Conservation (phyloP, 2,797 vertebrate genomes). For the Thaleichthys pacificus region DNA sequence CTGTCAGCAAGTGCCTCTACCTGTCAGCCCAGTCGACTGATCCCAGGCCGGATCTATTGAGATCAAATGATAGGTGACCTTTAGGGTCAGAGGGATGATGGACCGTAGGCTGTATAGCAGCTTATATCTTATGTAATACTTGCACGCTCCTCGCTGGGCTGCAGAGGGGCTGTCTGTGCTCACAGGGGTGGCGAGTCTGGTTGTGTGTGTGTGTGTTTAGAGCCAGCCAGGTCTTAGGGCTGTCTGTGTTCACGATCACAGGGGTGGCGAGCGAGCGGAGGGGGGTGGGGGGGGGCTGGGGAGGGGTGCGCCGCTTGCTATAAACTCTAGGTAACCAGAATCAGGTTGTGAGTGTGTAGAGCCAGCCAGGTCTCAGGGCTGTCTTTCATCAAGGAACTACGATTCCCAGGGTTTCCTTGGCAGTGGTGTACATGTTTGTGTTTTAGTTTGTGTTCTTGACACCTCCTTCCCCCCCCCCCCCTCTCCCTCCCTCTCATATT, state of each 20-base stretch:
- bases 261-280: not conserved
- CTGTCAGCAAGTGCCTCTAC: not conserved
- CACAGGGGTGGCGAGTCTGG: not conserved
- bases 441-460: not conserved
- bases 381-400: not conserved
- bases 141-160: slow-evolving; percentile 6
- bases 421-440: not conserved
- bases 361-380: too few species aligned
- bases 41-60: not conserved
- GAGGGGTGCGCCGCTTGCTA: slow-evolving; percentile 3
- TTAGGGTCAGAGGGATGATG: not conserved
- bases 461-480: too few species aligned
- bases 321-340: slow-evolving; percentile 38
- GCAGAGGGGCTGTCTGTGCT: slow-evolving; percentile 7
- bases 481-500: too few species aligned
- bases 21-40: not conserved
- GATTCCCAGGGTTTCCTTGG: not conserved
- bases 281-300: not conserved
- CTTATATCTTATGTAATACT: slow-evolving; percentile 49
- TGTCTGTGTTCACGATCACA: slow-evolving; percentile 5
- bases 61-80: not conserved
- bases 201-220: too few species aligned
- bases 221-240: not conserved
- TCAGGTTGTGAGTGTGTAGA: not conserved
- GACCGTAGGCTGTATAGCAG: slow-evolving; percentile 28